Conservation (phyloP, 2,113 vertebrate genomes). For the Malurus elegans region DNA sequence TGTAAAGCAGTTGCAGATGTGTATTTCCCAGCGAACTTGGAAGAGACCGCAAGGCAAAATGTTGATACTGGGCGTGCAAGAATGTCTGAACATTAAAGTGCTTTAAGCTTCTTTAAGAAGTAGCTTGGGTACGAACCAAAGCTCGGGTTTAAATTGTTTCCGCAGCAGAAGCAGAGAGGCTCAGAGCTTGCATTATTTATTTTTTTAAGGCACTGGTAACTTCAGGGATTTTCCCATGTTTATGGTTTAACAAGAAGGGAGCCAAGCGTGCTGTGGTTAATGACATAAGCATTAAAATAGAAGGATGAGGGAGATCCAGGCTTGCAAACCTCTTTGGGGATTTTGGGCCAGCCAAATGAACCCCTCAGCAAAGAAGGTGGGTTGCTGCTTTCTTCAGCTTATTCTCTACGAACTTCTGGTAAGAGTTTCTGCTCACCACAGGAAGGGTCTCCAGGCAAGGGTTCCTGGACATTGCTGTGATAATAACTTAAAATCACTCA, state of each 20-base stretch:
- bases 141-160: not conserved
- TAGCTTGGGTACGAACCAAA: conserved; percentile 20
- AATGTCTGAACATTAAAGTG: not conserved
- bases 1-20: conserved; percentile 40
- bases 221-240: conserved; percentile 32
- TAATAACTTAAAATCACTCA: not conserved
- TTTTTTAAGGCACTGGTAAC: not conserved
- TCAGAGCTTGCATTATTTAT: not conserved
- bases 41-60: not conserved
- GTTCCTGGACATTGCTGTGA: not conserved
- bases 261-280: not conserved
- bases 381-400: not conserved
- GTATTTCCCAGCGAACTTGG: not conserved
- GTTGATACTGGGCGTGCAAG: not conserved
- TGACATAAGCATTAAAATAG: not conserved
- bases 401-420: not conserved
- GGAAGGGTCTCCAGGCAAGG: not conserved
- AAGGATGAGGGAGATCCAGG: not conserved
- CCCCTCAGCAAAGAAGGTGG: not conserved
- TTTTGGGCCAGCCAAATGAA: not conserved
- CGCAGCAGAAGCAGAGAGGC: not conserved
- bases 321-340: not conserved
- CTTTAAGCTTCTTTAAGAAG: conserved; percentile 22
- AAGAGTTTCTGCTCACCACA: not conserved
- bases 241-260: not conserved